phyloP scores from a whole-genome alignment of 2,888 invertebrate genomes.

The Bimastos eiseni region DNA sequence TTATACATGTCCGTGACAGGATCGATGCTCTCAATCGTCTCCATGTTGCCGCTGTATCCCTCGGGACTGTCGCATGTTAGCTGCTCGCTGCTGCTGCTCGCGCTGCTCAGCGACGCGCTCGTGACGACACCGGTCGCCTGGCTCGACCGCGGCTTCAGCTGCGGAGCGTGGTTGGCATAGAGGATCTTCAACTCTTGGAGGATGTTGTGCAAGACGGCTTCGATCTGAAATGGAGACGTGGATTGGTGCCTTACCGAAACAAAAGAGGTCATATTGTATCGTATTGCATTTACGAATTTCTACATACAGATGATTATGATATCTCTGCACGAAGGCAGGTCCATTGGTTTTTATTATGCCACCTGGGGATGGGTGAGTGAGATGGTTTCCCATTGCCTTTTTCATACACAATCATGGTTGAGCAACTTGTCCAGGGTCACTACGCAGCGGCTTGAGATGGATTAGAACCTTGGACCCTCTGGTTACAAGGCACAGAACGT shows the following conservation, averaged over 20 bases:
- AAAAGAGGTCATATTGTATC: not conserved
- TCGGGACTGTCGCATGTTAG: conserved; percentile 20
- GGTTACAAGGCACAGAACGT: too few relatives aligned
- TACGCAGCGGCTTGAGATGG: too few relatives aligned
- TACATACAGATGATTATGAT: too few relatives aligned
- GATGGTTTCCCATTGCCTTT: too few relatives aligned
- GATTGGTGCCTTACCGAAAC: too few relatives aligned
- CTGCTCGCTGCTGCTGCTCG: conserved; percentile 32
- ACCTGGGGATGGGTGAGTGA: too few relatives aligned
- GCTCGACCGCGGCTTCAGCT: conserved; percentile 45
- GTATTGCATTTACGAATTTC: too few relatives aligned
- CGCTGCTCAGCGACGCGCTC: conserved; percentile 23
- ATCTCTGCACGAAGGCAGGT: too few relatives aligned
- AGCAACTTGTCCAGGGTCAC: too few relatives aligned
- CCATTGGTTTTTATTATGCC: too few relatives aligned
- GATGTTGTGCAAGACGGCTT: conserved; percentile 50
- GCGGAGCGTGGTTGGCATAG: conserved; percentile 49
- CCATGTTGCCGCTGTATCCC: conserved; percentile 34
- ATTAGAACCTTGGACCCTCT: too few relatives aligned
- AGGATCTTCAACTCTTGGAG: conserved; percentile 50
- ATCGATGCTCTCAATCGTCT: conserved; percentile 43
- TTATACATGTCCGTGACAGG: conserved; percentile 53
- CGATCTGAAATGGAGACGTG: conserved; percentile 46
- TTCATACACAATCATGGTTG: too few relatives aligned
- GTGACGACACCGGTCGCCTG: not conserved